Evolutionary conservation across 2,888 invertebrate species (phyloP).

Genomic region (Galerucella calmariensis): DNA sequence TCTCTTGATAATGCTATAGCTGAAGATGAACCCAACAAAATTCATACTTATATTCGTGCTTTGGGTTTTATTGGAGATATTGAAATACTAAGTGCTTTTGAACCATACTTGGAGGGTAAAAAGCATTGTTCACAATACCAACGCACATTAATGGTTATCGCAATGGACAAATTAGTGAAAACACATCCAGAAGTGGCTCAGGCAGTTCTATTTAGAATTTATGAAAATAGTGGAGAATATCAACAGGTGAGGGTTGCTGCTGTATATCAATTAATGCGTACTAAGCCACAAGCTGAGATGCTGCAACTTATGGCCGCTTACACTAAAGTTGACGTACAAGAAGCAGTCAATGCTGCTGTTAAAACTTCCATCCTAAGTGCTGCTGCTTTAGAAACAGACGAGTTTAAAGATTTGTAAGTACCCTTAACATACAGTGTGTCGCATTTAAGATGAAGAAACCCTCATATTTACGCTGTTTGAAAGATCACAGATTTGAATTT

Average conservation of each 20-base stretch:
- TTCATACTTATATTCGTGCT: constrained; percentile 73
- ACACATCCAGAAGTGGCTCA: constrained; percentile 68
- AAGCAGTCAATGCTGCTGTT: constrained; percentile 74
- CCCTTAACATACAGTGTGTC: constrained; percentile 48
- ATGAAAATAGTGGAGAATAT: constrained; percentile 73
- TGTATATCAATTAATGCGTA: constrained; percentile 71
- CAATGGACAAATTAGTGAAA: constrained; percentile 68
- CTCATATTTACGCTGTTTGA: too few species aligned
- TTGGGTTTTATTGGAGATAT: constrained; percentile 75
- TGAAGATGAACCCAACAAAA: constrained; percentile 68
- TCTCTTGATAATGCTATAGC: constrained; percentile 69
- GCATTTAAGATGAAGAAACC: too few species aligned
- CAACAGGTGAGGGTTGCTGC: constrained; percentile 76
- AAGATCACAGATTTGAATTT: too few species aligned
- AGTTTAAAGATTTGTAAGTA: constrained; percentile 48
- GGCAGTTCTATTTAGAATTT: constrained; percentile 73
- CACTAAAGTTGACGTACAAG: constrained; percentile 73
- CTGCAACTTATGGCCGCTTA: constrained; percentile 78
- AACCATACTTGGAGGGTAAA: constrained; percentile 76
- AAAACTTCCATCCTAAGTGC: constrained; percentile 72
- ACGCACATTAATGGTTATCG: constrained; percentile 72
- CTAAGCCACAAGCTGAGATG: constrained; percentile 72
- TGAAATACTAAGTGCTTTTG: constrained; percentile 70
- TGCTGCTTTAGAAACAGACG: constrained; percentile 63
- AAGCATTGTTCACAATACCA: constrained; percentile 70